Base-by-base conservation (phyloP, 2,888 invertebrate species). In the Uloborus plumipes region DNA sequence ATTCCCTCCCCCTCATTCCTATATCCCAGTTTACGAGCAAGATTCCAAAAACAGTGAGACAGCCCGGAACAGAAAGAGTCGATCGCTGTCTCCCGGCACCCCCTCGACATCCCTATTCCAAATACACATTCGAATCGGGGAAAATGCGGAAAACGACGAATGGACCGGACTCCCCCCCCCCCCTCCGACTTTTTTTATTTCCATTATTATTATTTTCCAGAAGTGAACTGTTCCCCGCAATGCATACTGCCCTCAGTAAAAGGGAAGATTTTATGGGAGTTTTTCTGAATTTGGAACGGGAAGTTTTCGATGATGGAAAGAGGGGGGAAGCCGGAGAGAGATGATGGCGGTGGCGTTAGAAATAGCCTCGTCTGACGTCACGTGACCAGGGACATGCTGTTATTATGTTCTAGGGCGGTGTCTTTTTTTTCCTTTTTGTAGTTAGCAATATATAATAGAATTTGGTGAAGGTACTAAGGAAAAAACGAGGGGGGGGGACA, bases 401-500 rank as follows among this genome's bases (percentile, higher is more conserved):
- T 76, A 82, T 81, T 81, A 81, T 81, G 80, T 81, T 75, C 74
- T 74, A 58, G 80, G 80, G 80, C 80, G 80, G 80, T 65, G 74
- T 73, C 74, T 65, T 70, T 70, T 39, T 59, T 67, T 72, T 79
- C 62, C 16, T 49, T 49, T 71, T 70, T 50, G 47, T 75, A 81
- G 80, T 81, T 74, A 81, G 80, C 55, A 39, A 39, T 74, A 39
- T 81, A 74, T 81, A 81, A 81, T 81, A 81, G 80, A 81, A 81
- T 81, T 74, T 74, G 65, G 58, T 62, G 53, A 50, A 65, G 71
- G 62, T 65, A 58, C 55, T 47, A 39, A 39, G 39, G 39, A 39
- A 39, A 39, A 39, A 58, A 18, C 14, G 65, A 59, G 49, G 59
- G 49, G 49, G 59, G 49, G 66, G 69, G 22, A 49, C 47, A 62